A percentile compares a stretch with the other conserved stretches of the same genome.
These are phyloP conservation scores for Austrolebias charrua DNA, from an alignment of 2,797 vertebrate species.

Conservation along the genomic window DNA sequence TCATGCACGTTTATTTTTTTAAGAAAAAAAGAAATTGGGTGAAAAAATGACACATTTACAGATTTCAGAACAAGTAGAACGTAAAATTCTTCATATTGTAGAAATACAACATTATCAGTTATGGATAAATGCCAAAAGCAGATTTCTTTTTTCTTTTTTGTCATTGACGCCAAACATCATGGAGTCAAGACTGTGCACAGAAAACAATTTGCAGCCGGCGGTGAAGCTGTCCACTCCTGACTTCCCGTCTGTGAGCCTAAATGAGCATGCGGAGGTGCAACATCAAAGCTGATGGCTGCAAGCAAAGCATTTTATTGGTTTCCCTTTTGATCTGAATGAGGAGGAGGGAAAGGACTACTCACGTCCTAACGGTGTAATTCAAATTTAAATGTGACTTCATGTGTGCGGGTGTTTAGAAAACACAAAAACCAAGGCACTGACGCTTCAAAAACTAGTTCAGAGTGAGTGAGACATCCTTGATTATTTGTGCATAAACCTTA, in stretches of 20 bases:
- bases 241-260: constrained; percentile 54
- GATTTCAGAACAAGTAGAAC: constrained; percentile 1
- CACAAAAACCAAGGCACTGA: constrained; percentile 62
- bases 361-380: constrained; percentile 67
- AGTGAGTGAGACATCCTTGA: constrained; percentile 26
- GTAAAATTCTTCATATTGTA: background rate
- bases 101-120: background rate
- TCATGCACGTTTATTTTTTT: constrained; percentile 7
- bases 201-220: constrained; percentile 49
- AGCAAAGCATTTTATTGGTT: constrained; percentile 74
- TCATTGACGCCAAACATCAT: constrained; percentile 37
- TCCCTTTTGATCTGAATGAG: constrained; percentile 82
- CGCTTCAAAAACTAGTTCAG: constrained; percentile 59
- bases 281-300: constrained; percentile 80
- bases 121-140: background rate
- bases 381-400: constrained; percentile 72
- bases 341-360: constrained; percentile 49
- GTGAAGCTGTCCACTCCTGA: constrained; percentile 53
- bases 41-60: constrained; percentile 11
- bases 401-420: constrained; percentile 61
- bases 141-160: background rate
- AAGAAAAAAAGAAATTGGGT: background rate
- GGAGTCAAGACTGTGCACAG: constrained; percentile 30
- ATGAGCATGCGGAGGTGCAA: constrained; percentile 63
- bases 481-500: constrained; percentile 21